Conservation (phyloP, 2,888 invertebrate genomes). For the Athetis lepigone region DNA sequence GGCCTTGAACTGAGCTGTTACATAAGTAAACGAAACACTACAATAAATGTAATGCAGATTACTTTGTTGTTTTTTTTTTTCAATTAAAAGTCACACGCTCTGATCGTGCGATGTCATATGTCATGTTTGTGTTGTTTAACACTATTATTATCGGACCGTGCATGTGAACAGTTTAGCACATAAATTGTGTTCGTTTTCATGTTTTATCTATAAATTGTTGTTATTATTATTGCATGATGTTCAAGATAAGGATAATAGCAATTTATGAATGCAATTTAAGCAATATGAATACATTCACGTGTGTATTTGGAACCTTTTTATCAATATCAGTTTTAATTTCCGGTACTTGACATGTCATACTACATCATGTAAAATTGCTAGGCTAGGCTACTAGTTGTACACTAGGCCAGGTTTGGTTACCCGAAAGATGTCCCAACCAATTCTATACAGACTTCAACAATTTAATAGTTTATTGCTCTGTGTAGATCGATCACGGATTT, state of each 20-base stretch:
- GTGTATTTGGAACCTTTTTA: neutral
- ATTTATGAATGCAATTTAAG: conserved; percentile 1
- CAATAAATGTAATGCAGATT: conserved; percentile 10
- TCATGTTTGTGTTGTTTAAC: neutral
- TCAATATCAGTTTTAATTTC: neutral
- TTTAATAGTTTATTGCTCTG: too few species aligned
- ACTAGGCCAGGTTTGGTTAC: too few species aligned
- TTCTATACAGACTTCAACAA: too few species aligned
- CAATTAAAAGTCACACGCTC: neutral
- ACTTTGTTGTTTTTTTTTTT: neutral
- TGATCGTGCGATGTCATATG: neutral
- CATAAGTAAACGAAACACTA: conserved; percentile 12
- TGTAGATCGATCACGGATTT: too few species aligned
- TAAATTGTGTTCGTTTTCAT: neutral
- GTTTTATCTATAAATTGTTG: conserved; percentile 18
- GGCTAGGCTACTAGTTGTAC: neutral
- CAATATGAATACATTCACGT: conserved; percentile 1
- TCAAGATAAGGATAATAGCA: conserved; percentile 12
- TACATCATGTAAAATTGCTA: too few species aligned
- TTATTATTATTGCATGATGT: conserved; percentile 27
- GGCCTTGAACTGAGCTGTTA: neutral
- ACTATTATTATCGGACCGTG: neutral
- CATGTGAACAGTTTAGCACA: neutral
- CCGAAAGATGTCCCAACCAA: too few species aligned
- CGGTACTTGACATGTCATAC: too few species aligned